Base-by-base conservation (phyloP, 1,140 invertebrate genomes). In the Mactra quadrangularis region DNA sequence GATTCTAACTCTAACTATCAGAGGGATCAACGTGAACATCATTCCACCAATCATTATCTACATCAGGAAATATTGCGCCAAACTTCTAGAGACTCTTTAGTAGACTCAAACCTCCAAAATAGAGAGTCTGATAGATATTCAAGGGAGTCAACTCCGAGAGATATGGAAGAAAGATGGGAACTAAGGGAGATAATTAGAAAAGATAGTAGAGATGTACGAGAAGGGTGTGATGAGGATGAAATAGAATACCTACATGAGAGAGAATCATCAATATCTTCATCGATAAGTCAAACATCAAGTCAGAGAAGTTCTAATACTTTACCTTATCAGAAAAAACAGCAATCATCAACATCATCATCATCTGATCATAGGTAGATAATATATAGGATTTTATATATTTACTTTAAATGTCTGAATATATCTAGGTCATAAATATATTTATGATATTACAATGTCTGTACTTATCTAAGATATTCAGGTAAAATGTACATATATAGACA, bases 221-320 rank as follows among this genome's bases (percentile, higher is more conserved):
- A 64, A 2, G 47, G 74, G 45, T 50, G 6, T n/a, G 53, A 57
- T 11, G 27, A 74, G 15, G 57, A 76, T 17, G 74, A 62, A 17
- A 9, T 52, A 22, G 70, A 82, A 17, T 38, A 27, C 27, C 35
- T 74, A 13, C 70, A 82, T 66, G 79, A 82, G 79, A 55, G 79
- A 33, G 79, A 68, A 41, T 66, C 68, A 50, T 75, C 79, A 13
- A 25, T 82, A 17, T 68, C 79, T 22, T 52, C 57, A 52, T 52
- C 70, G 19, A 25, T 53, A 25, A 78, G 76, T 53, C 76, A 78
- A 25, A 19, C 62, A 57, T 41, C 38, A 41, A 87, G 77, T 55
- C 78, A 86, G 27, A 70, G 87, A 31, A 85, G 84, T 31, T 87
- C 82, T 25, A 75, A 84, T 52, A 88, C 87, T 27, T 82, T 88